These are phyloP conservation scores for Platycnemis pennipes DNA, from an alignment of 2,888 invertebrate species.

Conservation along the genomic window DNA sequence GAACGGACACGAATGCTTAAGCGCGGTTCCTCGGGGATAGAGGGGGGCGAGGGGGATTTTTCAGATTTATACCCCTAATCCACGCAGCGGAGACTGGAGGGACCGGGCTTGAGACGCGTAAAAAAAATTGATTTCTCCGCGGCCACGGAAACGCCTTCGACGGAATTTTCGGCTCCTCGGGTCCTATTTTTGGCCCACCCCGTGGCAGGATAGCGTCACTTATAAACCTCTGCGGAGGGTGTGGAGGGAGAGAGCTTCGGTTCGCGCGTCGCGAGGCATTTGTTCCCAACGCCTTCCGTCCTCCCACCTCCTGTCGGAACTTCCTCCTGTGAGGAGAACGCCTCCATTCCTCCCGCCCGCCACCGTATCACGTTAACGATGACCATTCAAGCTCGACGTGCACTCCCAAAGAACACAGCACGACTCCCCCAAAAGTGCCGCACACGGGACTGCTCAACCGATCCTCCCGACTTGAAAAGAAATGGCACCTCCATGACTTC, in stretches of 20 bases:
- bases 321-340: not conserved
- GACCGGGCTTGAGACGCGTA: not conserved
- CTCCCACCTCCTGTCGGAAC: not conserved
- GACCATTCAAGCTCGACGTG: not conserved
- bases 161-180: not conserved
- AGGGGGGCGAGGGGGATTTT: too few species aligned
- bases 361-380: constrained; percentile 30
- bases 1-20: not conserved
- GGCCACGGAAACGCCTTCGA: not conserved
- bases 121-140: not conserved
- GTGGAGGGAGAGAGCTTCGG: not conserved
- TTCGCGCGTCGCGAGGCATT: not conserved
- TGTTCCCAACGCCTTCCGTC: not conserved
- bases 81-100: too few species aligned
- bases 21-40: not conserved
- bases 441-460: constrained; percentile 4
- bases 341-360: too few species aligned
- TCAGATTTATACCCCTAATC: not conserved
- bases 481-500: constrained; percentile 4
- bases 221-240: not conserved
- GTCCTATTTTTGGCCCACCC: not conserved
- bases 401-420: not conserved
- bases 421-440: constrained; percentile 2
- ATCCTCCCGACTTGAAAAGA: not conserved
- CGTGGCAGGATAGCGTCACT: not conserved